Percentiles rank a stretch among this genome's conserved stretches.
These are phyloP conservation scores for Platyura marginata DNA, from an alignment of 1,140 invertebrate genomes.

Conservation along the genomic window DNA sequence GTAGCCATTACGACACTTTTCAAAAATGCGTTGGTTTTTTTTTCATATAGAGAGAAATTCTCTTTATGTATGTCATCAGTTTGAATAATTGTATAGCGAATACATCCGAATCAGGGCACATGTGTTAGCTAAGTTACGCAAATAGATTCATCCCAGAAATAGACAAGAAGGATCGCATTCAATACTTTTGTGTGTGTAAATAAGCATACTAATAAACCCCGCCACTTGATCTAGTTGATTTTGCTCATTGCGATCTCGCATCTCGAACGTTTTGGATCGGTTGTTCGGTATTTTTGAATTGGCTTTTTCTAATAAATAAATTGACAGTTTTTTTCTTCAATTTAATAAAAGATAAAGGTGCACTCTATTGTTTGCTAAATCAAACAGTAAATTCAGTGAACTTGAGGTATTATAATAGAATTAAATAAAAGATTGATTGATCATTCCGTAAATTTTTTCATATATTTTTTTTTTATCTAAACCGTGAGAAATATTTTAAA, in stretches of 20 bases:
- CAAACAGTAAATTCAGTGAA: too few relatives aligned
- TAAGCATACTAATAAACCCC: not conserved
- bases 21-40: not conserved
- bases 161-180: not conserved
- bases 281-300: too few relatives aligned
- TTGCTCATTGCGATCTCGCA: slow-evolving; percentile 19
- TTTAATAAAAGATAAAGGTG: too few relatives aligned
- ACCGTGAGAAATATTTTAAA: too few relatives aligned
- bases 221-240: not conserved
- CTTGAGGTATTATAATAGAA: too few relatives aligned
- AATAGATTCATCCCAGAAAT: slow-evolving; percentile 2
- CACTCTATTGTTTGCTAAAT: too few relatives aligned
- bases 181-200: not conserved
- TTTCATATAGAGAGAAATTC: not conserved
- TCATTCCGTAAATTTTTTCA: too few relatives aligned
- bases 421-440: too few relatives aligned
- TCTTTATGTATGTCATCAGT: not conserved
- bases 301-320: too few relatives aligned
- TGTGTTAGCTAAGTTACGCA: slow-evolving; percentile 2
- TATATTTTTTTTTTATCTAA: too few relatives aligned
- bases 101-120: not conserved
- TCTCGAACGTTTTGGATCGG: slow-evolving; percentile 22
- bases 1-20: not conserved
- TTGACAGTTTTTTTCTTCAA: too few relatives aligned
- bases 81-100: not conserved